phyloP scores from a whole-genome alignment of 2,113 vertebrate species.

The Oncorhynchus gorbuscha region DNA sequence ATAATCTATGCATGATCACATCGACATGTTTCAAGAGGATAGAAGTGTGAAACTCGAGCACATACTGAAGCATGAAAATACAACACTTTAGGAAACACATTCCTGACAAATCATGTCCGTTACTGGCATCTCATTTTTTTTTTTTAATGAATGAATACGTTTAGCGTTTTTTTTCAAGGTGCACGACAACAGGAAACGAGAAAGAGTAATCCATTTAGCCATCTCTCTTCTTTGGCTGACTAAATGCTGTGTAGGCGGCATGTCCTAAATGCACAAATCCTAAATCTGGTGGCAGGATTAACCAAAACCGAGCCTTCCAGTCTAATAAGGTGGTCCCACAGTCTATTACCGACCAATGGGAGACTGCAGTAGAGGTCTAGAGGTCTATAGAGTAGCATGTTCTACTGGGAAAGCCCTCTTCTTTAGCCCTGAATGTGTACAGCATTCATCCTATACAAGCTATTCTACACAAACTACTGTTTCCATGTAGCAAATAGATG shows the following conservation, averaged over 20 bases:
- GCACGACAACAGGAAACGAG: no score
- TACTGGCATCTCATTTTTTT: no score
- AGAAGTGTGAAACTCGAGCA: background rate
- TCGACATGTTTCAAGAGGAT: background rate
- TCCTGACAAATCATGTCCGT: background rate
- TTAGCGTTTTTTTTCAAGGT: no score
- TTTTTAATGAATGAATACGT: no score
- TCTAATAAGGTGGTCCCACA: no score
- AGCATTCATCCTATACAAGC: background rate
- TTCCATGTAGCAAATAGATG: constrained; percentile 18
- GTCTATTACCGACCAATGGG: no score
- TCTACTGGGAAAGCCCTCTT: background rate
- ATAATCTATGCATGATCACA: background rate
- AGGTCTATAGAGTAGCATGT: background rate
- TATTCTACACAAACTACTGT: background rate
- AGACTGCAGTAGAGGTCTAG: background rate
- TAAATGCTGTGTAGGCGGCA: no score
- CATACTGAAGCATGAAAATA: background rate
- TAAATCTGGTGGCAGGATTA: no score
- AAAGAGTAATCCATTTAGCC: no score
- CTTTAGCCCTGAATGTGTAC: background rate
- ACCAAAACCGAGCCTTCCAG: no score
- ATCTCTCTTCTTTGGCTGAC: no score
- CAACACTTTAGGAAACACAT: background rate
- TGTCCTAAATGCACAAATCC: no score